Base-by-base conservation (phyloP, 1,140 invertebrate genomes). In the Cyphomyrmex costatus region DNA sequence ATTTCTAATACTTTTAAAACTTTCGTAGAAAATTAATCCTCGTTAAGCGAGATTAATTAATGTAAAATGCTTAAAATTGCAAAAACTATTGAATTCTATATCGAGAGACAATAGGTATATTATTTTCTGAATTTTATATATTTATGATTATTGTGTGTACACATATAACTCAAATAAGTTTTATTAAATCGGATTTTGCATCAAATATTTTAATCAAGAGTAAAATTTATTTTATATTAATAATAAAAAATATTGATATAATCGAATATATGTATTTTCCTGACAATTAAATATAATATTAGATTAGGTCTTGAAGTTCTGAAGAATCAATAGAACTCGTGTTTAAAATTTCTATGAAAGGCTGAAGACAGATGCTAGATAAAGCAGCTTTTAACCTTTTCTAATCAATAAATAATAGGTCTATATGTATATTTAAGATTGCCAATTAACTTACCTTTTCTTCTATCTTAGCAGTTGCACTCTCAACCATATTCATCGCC, bases 391-490 rank as follows among this genome's bases (percentile, higher is more conserved):
- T 27, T 46, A 30, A 46, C 53, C 19, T 24, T 82, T 36, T 46
- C n/a, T 46, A 24, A 82, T 82, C 66, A 58, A 82, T 73, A 46
- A 36, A n/a, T 60, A 82, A 21, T 10, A n/a, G 10, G 24, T 14
- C 66, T 21, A 12, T 8, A 14, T 12, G 7, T 42, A 42, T 60
- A 46, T 14, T 24, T 68, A 56, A 30, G 36, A 73, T 61, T 33
- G 53, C 73, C 6, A 6, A 2, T 36, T 51, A 61, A 92, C 93
- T 94, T 90, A 96, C 96, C 93, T 96, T 96, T 74, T 96, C 93
- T 61, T 96, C 95, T 85, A 96, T 94, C 91, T 96, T 95, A 74
- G 94, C 93, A 74, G 95, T 93, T 71, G 95, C 93, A 89, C 88
- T 95, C 71, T 92, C 94, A 91, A 93, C 88, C 74, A 95, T 92